phyloP scores from a whole-genome alignment of 2,113 vertebrate genomes.

The Laticauda laticaudata region DNA sequence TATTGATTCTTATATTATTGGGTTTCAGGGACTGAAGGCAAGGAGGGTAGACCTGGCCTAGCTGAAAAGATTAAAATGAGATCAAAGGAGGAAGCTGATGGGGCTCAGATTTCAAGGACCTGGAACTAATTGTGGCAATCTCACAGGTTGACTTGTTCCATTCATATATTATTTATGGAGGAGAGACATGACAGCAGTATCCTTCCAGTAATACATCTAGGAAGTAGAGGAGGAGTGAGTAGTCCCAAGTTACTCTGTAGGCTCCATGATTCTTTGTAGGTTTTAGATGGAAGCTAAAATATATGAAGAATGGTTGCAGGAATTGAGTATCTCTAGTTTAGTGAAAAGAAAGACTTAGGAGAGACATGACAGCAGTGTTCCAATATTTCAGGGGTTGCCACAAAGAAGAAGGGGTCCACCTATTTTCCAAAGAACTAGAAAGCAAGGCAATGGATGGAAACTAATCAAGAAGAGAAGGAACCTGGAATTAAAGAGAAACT shows the following conservation, averaged over 20 bases:
- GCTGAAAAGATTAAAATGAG: neutral
- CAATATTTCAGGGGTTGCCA: neutral
- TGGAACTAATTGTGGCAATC: neutral
- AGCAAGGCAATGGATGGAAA: neutral
- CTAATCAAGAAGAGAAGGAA: neutral
- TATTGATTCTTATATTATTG: slow-evolving; percentile 41
- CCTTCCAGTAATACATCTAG: neutral
- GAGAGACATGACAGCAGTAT: neutral
- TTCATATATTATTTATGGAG: neutral
- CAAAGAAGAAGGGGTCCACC: neutral
- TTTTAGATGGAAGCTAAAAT: neutral
- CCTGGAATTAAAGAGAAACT: neutral
- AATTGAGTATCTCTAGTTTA: neutral
- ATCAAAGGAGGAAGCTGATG: neutral
- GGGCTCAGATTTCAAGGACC: neutral
- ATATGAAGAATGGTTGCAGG: neutral
- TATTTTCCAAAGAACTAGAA: neutral
- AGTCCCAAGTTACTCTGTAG: neutral
- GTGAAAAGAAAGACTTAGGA: neutral
- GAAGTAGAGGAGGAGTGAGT: neutral
- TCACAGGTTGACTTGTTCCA: neutral
- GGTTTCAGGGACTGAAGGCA: neutral
- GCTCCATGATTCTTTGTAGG: neutral
- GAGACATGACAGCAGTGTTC: neutral
- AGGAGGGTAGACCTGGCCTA: neutral